Evolutionary conservation across 2,888 invertebrate species (phyloP), one percentile per base, ranked within the genome.

Genomic region (Limulus polyphemus): DNA sequence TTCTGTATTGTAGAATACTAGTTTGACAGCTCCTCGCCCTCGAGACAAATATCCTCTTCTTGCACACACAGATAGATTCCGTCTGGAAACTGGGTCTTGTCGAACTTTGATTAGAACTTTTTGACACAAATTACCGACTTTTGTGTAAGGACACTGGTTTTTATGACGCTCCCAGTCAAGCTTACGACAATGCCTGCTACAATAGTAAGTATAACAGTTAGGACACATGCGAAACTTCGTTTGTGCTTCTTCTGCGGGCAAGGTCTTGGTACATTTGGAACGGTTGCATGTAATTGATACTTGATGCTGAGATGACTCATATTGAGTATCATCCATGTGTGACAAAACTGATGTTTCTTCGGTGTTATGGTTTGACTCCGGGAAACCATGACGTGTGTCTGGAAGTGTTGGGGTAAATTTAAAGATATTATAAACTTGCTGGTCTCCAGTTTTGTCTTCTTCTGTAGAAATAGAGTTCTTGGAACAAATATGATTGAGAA

Each of bases 81-180:
- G 88, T 84, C 73, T 76, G 13, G 78, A 74, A 61, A 75, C 73
- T 7, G 75, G 74, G 63, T 79, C 77, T 55, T 76, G 76, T 55
- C 79, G 75, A 10, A 78, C 75, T 69, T 77, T 77, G 69, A 75
- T 72, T 62, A 79, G 77, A 54, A 80, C 79, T 62, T 80, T 78
- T 65, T 91, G 85, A 76, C 94, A 95, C 47, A 93, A 80, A 50
- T 89, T 85, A 71, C 91, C 92, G 57, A 93, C 91, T 58, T 94
- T 82, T 17, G 91, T 91, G 77, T 92, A 91, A 67, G 91, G 79
- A 75, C 95, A 95, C 50, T 87, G 87, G 72, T 88, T 87, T 65
- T 92, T 84, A 75, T 97, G 97, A 72, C 88, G 86, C 74, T 90
- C 88, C 94, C 94, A 95, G 75, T 97, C 92, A 13, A 87, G 84